Evolutionary conservation across 2,797 vertebrate genomes (phyloP), one percentile per base, ranked within the genome.

Genomic region (Etheostoma perlongum): DNA sequence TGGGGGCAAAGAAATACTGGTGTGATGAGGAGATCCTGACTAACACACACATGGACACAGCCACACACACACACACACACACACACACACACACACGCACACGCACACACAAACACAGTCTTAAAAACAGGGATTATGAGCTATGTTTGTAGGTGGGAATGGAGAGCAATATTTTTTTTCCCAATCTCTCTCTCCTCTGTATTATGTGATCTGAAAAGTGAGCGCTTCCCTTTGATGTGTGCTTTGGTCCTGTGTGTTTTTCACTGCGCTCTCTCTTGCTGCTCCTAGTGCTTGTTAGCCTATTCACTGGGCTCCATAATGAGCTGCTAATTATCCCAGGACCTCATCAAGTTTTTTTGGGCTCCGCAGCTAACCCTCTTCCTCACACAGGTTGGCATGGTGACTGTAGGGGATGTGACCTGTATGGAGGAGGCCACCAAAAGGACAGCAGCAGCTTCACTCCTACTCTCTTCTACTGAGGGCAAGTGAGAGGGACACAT

Each of bases 241-340:
- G 76, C 84, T 74, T 61, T 16, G 25, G 74, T 90, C 83, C 85
- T 76, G 67, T 79, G 75, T 83, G 84, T 89, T 88, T 85, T 84
- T 78, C 81, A 77, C 46, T 70, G 81, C 13, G 1, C 78, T n/a
- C 63, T 91, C 86, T 72, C 81, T 62, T 54, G 84, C 78, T 85
- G 82, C 82, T 89, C 79, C 76, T 63, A 47, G 72, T 81, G 79
- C 86, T 83, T 7, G 6, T 48, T 57, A 84, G 71, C 69, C 89
- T 76, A 90, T 92, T 91, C 89, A 85, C 67, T 74, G 76, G 84
- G 85, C 87, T 86, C 79, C 82, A 85, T 92, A 92, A 93, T 91
- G 85, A 93, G 88, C 88, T 84, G 73, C 81, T 92, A 94, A 94
- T 94, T 93, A 93, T 93, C 90, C 83, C 76, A 85, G 90, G 89